Evolutionary conservation across 2,113 vertebrate species (phyloP), one percentile per base, ranked within the genome.

Genomic region (Istiophorus platypterus): DNA sequence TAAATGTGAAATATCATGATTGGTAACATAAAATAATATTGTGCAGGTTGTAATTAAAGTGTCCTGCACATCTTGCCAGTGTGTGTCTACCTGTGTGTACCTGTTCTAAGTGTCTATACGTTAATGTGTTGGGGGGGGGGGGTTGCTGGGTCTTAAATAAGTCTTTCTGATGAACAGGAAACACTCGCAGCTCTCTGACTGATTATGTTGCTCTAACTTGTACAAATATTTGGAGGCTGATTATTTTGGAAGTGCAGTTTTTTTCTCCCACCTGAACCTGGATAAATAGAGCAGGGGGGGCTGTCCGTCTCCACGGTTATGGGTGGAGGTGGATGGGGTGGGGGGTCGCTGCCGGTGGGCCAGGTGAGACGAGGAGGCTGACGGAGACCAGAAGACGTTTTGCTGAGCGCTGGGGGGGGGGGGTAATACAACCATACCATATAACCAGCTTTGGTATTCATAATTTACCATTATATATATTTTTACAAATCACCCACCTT

Each of bases 201-300:
- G 61, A 84, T 88, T 86, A 82, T 88, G 82, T 86, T 88, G 71
- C 83, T 86, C 37, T 83, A 82, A 83, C 83, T 89, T 90, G 62
- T 75, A 70, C 69, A 90, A 90, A 89, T 89, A 86, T 88, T 92
- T 90, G 77, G 51, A 72, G 72, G 77, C 77, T 88, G 82, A 81
- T 86, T 82, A 83, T 91, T 89, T 86, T 84, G 68, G 66, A 78
- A 83, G 64, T 73, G 61, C 42, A 61, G 77, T 72, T 73, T 78
- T 64, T 34, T 34, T 64, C 58, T 2, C 45, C 49, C 59, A 68
- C 75, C 72, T 64, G 56, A 77, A 72, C 63, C 71, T 81, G 57
- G 58, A 76, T 58, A 88, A 87, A 87, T 71, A 90, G 68, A 62
- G 66, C 1, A n/a, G 6, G 34, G 74, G 45, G 64, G 64, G 70